Conservation (phyloP, 2,113 vertebrate genomes). For the Noturus placidus region DNA sequence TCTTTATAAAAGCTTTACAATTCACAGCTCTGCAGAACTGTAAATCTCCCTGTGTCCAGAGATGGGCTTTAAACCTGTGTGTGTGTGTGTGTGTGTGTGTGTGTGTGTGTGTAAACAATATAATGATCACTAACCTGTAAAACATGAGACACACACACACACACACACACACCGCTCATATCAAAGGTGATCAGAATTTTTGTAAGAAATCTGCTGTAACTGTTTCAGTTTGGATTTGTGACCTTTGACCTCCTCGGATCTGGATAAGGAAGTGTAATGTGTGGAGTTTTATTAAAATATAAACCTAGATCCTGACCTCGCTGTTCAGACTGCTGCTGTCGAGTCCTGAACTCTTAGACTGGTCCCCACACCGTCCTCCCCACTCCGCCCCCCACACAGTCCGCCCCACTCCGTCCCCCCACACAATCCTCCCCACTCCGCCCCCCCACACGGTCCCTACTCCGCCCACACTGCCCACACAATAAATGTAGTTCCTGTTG, state of each 20-base stretch:
- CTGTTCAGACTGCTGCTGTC: background rate
- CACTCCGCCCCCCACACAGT: background rate
- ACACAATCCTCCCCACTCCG: background rate
- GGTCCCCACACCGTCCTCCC: background rate
- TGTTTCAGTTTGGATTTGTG: background rate
- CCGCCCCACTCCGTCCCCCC: no score
- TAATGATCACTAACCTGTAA: background rate
- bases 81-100: conserved; percentile 16
- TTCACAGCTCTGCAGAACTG: conserved; percentile 9
- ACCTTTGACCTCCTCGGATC: background rate
- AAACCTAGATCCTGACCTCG: background rate
- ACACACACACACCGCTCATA: background rate
- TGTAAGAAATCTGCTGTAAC: no score
- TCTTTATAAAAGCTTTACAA: conserved; percentile 24
- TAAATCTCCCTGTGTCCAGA: conserved; percentile 7
- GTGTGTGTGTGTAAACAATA: background rate
- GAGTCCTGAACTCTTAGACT: background rate
- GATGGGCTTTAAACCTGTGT: background rate
- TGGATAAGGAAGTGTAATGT: background rate
- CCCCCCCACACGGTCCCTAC: background rate
- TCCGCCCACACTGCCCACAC: no score
- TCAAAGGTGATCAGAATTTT: background rate
- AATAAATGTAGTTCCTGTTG: background rate
- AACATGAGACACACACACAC: background rate
- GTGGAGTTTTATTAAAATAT: background rate